These are phyloP conservation scores for Drosophila robusta DNA, from an alignment of 2,888 invertebrate genomes.

Conservation along the genomic window DNA sequence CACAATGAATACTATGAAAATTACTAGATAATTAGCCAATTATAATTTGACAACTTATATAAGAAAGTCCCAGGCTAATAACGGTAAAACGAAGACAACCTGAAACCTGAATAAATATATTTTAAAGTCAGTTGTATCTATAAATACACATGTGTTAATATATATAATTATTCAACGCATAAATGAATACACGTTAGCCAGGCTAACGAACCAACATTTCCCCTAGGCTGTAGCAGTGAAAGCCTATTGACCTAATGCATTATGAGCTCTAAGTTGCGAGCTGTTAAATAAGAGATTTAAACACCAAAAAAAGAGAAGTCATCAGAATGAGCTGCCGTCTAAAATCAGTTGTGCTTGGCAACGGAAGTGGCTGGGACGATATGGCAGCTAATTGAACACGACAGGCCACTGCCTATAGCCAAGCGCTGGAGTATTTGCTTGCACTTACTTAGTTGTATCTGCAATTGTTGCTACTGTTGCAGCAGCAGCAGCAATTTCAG, in stretches of 20 bases:
- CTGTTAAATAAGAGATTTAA: not conserved
- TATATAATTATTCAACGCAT: constrained; percentile 36
- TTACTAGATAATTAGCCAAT: constrained; percentile 9
- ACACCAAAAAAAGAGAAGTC: constrained; percentile 2
- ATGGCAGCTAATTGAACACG: constrained; percentile 35
- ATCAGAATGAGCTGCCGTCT: constrained; percentile 1
- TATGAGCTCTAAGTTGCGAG: not conserved
- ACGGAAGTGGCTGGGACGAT: constrained; percentile 29
- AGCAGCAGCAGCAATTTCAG: not conserved
- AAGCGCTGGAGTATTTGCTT: constrained; percentile 44
- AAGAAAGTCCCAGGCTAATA: constrained; percentile 16
- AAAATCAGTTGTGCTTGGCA: constrained; percentile 8
- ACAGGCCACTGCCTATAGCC: constrained; percentile 13
- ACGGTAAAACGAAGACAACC: constrained; percentile 5
- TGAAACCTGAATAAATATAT: not conserved
- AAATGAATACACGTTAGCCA: constrained; percentile 37
- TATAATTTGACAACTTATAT: constrained; percentile 13
- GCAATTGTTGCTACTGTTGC: constrained; percentile 42
- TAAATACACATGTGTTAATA: constrained; percentile 13
- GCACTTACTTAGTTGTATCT: constrained; percentile 50
- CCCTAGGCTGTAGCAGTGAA: constrained; percentile 44
- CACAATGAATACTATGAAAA: not conserved
- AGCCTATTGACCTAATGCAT: constrained; percentile 39
- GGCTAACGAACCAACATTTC: constrained; percentile 38
- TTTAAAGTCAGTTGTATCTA: not conserved